These are phyloP conservation scores for Turnix velox DNA, from an alignment of 2,113 vertebrate genomes.

Conservation along the genomic window DNA sequence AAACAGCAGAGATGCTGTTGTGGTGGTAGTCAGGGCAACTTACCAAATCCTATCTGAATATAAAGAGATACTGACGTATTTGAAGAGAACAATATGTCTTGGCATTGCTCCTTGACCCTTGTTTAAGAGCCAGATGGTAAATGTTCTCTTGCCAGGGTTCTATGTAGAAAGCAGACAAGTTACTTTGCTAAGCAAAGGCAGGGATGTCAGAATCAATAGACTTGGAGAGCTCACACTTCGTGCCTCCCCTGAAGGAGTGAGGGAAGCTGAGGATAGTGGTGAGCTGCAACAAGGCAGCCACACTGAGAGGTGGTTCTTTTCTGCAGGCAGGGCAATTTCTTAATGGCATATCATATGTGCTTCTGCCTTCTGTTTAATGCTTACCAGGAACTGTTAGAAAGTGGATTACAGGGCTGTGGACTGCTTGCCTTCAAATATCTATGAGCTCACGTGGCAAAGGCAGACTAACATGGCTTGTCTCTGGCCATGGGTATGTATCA, in stretches of 20 bases:
- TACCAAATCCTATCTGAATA: neutral
- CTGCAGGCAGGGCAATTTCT: neutral
- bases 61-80: neutral
- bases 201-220: constrained; percentile 29
- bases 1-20: neutral
- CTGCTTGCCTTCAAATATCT: neutral
- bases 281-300: neutral
- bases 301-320: neutral
- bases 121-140: constrained; percentile 36
- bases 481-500: too few relatives aligned
- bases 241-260: constrained; percentile 1
- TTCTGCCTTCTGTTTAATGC: neutral
- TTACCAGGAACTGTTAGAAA: neutral
- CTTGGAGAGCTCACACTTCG: neutral
- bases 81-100: constrained; percentile 33
- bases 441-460: rapidly evolving
- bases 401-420: neutral
- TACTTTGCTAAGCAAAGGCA: constrained; percentile 23
- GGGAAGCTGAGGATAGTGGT: neutral
- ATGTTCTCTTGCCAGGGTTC: constrained; percentile 1
- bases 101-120: constrained; percentile 32
- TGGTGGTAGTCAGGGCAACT: constrained; percentile 17
- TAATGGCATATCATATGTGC: rapidly evolving
- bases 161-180: neutral
- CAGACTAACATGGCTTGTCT: rapidly evolving